Percentiles rank a stretch among this genome's conserved stretches.
These are phyloP conservation scores for Euzetes globulus DNA, from an alignment of 2,888 invertebrate species.

Conservation along the genomic window DNA sequence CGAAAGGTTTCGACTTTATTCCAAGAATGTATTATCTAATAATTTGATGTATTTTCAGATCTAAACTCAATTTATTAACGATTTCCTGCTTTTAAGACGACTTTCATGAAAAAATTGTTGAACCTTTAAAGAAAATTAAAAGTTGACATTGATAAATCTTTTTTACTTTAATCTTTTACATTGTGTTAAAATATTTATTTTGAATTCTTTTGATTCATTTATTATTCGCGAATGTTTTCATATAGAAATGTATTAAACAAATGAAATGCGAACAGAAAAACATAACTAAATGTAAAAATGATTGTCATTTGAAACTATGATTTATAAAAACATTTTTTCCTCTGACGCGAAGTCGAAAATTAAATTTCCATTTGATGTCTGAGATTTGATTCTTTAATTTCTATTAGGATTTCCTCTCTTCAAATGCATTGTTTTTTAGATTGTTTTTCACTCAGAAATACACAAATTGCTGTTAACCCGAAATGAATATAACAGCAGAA, in stretches of 20 bases:
- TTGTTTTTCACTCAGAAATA: not conserved
- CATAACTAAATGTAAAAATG: slow-evolving; percentile 4
- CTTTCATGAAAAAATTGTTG: not conserved
- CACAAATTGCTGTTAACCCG: not conserved
- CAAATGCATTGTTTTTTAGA: not conserved
- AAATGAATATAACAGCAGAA: not conserved
- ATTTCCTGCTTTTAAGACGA: not conserved
- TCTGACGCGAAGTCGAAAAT: not conserved
- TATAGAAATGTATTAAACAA: not conserved
- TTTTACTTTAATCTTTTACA: not conserved
- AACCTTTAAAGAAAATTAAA: slow-evolving; percentile 1
- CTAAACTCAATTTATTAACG: not conserved
- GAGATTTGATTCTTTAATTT: not conserved
- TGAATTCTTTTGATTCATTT: not conserved
- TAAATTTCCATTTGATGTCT: not conserved
- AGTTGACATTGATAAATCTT: not conserved
- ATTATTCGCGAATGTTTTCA: not conserved
- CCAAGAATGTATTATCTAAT: not conserved
- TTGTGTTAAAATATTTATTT: not conserved
- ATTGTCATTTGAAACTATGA: slow-evolving; percentile 4
- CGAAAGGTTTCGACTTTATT: not conserved
- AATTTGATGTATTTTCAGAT: not conserved
- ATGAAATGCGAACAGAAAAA: not conserved
- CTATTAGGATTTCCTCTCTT: not conserved
- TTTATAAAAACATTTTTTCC: not conserved